phyloP scores from a whole-genome alignment of 2,797 vertebrate species.

The Sebastes trivittatus region DNA sequence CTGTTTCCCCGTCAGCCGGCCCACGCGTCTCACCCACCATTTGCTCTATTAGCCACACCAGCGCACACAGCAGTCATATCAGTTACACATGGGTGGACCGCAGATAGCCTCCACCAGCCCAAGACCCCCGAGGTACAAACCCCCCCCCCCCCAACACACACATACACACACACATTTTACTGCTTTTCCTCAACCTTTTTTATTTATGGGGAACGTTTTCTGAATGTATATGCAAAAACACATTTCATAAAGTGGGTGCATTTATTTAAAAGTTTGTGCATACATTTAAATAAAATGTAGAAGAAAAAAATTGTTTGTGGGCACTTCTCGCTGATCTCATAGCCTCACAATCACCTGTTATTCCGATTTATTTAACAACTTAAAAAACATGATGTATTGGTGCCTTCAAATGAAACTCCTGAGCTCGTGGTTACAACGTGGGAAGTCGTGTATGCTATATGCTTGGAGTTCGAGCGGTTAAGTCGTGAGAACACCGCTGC shows the following conservation, averaged over 20 bases:
- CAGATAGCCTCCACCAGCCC: constrained; percentile 36
- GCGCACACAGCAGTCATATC: constrained; percentile 59
- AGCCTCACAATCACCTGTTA: neutral
- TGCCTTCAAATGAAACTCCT: too few species aligned
- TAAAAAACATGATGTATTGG: neutral
- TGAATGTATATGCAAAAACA: neutral
- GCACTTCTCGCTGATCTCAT: neutral
- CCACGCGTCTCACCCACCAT: constrained; percentile 59
- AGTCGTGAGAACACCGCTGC: too few species aligned
- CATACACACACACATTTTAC: neutral
- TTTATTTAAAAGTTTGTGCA: neutral
- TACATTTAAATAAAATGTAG: neutral
- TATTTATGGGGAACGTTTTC: neutral
- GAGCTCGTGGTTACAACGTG: too few species aligned
- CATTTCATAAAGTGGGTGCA: neutral
- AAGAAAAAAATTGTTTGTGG: too few species aligned
- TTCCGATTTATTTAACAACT: neutral
- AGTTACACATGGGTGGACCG: constrained; percentile 50
- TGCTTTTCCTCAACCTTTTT: neutral
- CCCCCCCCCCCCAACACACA: neutral
- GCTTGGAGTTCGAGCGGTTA: too few species aligned
- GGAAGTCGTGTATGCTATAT: too few species aligned
- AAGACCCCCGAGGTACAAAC: neutral
- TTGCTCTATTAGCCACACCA: constrained; percentile 73
- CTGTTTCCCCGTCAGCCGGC: constrained; percentile 49